Percentiles rank a stretch among this genome's conserved stretches.
Conservation (phyloP, 2,888 invertebrate genomes). For the Lasioglossum lativentre region DNA sequence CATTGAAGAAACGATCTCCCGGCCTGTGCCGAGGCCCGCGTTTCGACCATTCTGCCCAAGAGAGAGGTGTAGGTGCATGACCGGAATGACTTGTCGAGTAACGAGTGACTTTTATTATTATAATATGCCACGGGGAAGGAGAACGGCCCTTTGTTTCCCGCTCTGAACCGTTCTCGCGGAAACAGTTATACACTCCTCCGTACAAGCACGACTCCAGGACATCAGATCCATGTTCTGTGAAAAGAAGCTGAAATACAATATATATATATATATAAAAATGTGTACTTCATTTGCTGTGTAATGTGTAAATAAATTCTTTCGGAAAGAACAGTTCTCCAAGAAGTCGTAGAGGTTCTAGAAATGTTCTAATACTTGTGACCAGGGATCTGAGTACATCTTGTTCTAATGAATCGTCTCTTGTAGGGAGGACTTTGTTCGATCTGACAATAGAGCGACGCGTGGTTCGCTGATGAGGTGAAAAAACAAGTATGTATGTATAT, state of each 20-base stretch:
- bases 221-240: not conserved
- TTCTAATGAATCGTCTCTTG: conserved; percentile 29
- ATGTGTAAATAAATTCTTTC: no score
- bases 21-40: conserved; percentile 63
- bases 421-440: not conserved
- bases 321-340: no score
- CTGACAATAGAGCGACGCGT: conserved; percentile 45
- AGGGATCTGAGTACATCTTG: not conserved
- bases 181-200: conserved; percentile 16
- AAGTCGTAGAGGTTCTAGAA: no score
- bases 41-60: conserved; percentile 40
- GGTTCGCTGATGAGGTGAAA: not conserved
- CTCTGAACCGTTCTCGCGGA: conserved; percentile 11
- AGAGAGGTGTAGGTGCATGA: conserved; percentile 72
- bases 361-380: not conserved
- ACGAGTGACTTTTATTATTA: conserved; percentile 64
- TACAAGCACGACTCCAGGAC: not conserved
- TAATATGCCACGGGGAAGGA: conserved; percentile 55
- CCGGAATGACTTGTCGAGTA: conserved; percentile 64
- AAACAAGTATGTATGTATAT: not conserved
- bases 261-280: not conserved
- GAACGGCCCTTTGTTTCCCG: conserved; percentile 61
- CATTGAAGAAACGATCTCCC: conserved; percentile 73
- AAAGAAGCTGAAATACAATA: not conserved
- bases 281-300: no score